These are phyloP conservation scores for Aphidius ervi DNA, from an alignment of 1,140 invertebrate genomes.

Conservation along the genomic window DNA sequence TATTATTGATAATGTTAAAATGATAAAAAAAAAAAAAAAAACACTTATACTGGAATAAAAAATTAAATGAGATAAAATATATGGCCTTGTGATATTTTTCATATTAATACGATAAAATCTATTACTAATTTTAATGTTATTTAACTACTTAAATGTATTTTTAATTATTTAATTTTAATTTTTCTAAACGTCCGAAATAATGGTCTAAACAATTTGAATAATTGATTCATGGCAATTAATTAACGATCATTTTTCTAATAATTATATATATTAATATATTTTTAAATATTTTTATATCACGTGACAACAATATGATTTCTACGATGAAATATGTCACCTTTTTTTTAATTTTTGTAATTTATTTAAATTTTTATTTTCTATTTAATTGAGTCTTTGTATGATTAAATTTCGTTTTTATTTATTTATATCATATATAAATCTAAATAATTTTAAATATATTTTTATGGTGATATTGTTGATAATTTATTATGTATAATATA, in stretches of 20 bases:
- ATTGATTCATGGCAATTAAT: slow-evolving; percentile 7
- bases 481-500: slow-evolving; percentile 12
- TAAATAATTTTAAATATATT: slow-evolving; percentile 10
- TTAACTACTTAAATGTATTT: too few species aligned
- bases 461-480: slow-evolving; percentile 4
- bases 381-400: slow-evolving; percentile 1
- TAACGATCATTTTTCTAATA: slow-evolving; percentile 11
- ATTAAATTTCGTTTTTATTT: slow-evolving; percentile 1
- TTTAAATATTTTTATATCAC: background rate
- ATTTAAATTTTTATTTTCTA: background rate
- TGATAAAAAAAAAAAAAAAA: too few species aligned
- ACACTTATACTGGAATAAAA: too few species aligned
- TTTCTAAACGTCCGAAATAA: slow-evolving; percentile 10
- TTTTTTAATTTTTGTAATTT: background rate
- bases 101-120: too few species aligned
- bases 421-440: slow-evolving; percentile 14
- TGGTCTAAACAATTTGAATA: slow-evolving; percentile 9
- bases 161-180: background rate
- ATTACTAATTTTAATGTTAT: too few species aligned
- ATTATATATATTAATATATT: slow-evolving; percentile 7
- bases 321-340: slow-evolving; percentile 1
- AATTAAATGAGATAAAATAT: too few species aligned
- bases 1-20: too few species aligned
- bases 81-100: too few species aligned
- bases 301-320: background rate